Evolutionary conservation across 2,797 vertebrate species (phyloP).

Genomic region (Onychomys leucogaster): DNA sequence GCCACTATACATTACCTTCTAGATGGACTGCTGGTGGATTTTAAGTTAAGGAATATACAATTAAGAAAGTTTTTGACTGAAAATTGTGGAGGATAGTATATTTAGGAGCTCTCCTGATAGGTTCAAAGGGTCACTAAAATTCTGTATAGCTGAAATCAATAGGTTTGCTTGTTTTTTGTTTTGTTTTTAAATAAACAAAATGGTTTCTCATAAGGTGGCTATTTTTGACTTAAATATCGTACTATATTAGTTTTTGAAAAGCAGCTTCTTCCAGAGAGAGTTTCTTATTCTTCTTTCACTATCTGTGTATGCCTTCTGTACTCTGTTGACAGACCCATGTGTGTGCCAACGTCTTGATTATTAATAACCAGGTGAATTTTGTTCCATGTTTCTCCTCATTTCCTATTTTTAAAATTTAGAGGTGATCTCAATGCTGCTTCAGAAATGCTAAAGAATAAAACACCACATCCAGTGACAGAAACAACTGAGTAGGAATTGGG

Average conservation of each 20-base stretch:
- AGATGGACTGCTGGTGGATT: not conserved
- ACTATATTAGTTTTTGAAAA: not conserved
- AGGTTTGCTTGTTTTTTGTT: not conserved
- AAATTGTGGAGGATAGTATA: not conserved
- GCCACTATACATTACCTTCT: not conserved
- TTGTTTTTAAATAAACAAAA: constrained; percentile 35
- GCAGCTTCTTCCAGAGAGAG: not conserved
- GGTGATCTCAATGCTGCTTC: not conserved
- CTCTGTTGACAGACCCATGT: not conserved
- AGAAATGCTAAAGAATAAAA: constrained; percentile 47
- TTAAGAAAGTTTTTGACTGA: not conserved
- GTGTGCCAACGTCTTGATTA: not conserved
- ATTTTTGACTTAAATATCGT: constrained; percentile 11
- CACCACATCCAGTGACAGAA: not conserved
- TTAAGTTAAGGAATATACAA: not conserved
- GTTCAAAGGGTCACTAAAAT: not conserved
- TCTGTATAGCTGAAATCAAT: not conserved
- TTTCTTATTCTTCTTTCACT: not conserved
- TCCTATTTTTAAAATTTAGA: not conserved
- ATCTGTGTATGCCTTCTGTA: not conserved
- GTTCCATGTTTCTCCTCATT: not conserved
- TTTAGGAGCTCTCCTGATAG: not conserved
- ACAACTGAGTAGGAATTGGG: not conserved
- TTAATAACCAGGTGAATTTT: not conserved
- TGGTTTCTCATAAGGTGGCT: not conserved